phyloP scores from a whole-genome alignment of 1,140 invertebrate genomes.

The Colletes latitarsis region DNA sequence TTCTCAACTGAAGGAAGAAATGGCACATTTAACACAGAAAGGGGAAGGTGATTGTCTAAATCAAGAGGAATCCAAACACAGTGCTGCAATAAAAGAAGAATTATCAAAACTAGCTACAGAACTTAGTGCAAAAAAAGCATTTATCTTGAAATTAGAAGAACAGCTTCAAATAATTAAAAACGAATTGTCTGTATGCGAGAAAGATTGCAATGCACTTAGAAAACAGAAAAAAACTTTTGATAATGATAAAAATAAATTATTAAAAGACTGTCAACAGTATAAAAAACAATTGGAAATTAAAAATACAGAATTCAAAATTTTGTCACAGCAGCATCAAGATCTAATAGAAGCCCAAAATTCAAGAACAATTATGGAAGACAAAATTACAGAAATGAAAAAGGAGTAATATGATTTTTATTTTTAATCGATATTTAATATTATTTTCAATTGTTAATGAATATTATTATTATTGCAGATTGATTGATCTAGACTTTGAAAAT shows the following conservation, averaged over 20 bases:
- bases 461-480: constrained; percentile 44
- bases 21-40: constrained; percentile 21
- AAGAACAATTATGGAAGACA: background rate
- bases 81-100: constrained; percentile 28
- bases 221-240: constrained; percentile 15
- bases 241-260: constrained; percentile 17
- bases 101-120: constrained; percentile 8
- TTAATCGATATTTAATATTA: background rate
- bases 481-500: constrained; percentile 43
- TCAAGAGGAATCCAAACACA: constrained; percentile 5
- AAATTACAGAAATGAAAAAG: constrained; percentile 26
- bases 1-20: constrained; percentile 45
- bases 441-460: background rate
- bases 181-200: constrained; percentile 3
- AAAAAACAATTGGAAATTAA: constrained; percentile 32
- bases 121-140: constrained; percentile 27
- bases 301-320: constrained; percentile 16
- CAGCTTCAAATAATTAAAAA: constrained; percentile 3
- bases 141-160: constrained; percentile 26
- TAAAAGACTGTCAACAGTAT: background rate
- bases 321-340: background rate
- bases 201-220: constrained; percentile 19
- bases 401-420: constrained; percentile 33
- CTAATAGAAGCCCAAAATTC: background rate
- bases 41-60: constrained; percentile 49